Evolutionary conservation across 2,797 vertebrate genomes (phyloP).

Genomic region (Cyprinella venusta): DNA sequence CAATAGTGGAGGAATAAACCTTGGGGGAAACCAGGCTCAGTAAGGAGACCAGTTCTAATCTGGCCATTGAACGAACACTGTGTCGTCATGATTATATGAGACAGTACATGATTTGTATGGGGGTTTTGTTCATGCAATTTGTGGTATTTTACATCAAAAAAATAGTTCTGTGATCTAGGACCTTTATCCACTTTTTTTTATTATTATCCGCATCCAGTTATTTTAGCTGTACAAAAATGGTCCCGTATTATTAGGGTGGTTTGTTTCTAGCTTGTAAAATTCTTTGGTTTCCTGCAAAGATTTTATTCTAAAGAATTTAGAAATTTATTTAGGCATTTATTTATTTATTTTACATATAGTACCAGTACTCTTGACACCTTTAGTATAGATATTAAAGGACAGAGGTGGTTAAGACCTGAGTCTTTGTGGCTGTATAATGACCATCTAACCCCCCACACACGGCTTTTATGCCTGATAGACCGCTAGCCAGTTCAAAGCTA

Average conservation of each 20-base stretch:
- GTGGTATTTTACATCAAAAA: neutral
- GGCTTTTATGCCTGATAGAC: conserved; percentile 15
- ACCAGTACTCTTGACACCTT: neutral
- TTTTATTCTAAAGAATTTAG: neutral
- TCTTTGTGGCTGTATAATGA: neutral
- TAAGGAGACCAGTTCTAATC: too few relatives aligned
- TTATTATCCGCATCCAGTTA: neutral
- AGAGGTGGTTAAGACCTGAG: neutral
- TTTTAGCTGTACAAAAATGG: too few relatives aligned
- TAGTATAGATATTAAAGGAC: neutral
- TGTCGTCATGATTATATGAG: too few relatives aligned
- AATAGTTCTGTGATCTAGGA: too few relatives aligned
- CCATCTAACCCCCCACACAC: conserved; percentile 4
- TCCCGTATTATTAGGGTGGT: neutral
- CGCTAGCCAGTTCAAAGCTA: conserved; percentile 42
- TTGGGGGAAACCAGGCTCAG: too few relatives aligned
- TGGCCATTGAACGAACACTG: too few relatives aligned
- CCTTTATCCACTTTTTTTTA: neutral
- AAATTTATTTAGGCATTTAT: neutral
- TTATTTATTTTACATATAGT: neutral
- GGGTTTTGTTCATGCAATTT: too few relatives aligned
- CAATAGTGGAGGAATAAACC: too few relatives aligned
- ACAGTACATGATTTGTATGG: too few relatives aligned
- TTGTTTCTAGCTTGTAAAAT: neutral
- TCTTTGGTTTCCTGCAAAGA: neutral